Percentiles rank a stretch among this genome's conserved stretches.
Conservation (phyloP, 2,888 invertebrate genomes). For the Xylota sylvarum region DNA sequence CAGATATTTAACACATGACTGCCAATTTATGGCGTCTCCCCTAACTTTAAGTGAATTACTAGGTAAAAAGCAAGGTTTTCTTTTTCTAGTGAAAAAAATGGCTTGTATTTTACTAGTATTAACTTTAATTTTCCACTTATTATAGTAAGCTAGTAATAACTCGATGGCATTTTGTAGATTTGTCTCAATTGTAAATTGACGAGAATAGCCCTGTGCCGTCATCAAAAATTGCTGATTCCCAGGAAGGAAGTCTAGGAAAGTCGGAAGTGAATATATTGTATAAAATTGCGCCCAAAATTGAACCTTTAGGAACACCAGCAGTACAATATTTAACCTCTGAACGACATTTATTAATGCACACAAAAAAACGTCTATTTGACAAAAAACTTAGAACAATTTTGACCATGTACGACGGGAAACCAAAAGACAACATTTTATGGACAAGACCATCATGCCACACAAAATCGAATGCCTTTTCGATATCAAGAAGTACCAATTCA, state of each 20-base stretch:
- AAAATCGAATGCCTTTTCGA: too few relatives aligned
- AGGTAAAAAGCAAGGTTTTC: neutral
- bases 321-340: neutral
- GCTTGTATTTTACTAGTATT: neutral
- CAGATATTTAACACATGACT: neutral
- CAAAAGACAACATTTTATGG: neutral
- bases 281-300: neutral
- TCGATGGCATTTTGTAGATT: slow-evolving; percentile 2
- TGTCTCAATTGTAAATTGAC: neutral
- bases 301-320: neutral
- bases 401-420: neutral
- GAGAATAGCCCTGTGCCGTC: neutral
- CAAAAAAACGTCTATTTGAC: neutral
- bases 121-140: neutral
- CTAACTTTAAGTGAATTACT: neutral
- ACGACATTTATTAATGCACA: neutral
- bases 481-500: neutral
- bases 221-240: neutral
- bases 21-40: neutral
- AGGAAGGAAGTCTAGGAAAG: neutral
- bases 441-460: neutral
- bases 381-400: neutral
- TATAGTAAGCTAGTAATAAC: neutral
- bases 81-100: neutral
- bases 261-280: neutral